These are phyloP conservation scores for Heliocidaris tuberculata DNA, from an alignment of 35 echinoderm and acorn worm species.

Conservation along the genomic window DNA sequence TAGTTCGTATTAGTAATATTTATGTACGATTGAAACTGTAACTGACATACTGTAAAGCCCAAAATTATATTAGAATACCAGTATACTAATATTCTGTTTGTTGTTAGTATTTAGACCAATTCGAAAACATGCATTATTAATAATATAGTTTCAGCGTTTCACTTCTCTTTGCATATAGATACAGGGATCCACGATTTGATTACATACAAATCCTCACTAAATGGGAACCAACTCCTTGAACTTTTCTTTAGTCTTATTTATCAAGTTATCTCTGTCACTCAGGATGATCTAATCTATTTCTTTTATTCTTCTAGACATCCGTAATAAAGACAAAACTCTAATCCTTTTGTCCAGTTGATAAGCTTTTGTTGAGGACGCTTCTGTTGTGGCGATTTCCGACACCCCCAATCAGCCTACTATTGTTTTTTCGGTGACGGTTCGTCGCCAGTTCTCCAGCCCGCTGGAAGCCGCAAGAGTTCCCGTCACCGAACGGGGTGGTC, in stretches of 20 bases:
- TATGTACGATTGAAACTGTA: too few relatives aligned
- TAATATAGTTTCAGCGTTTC: too few relatives aligned
- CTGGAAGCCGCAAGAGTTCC: slow-evolving; percentile 34
- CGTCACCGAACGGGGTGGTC: slow-evolving; percentile 4
- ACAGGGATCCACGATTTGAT: too few relatives aligned
- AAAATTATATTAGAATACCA: too few relatives aligned
- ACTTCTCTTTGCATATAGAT: too few relatives aligned
- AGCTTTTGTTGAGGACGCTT: neutral
- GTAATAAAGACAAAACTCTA: slow-evolving; percentile 28
- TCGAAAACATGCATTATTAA: too few relatives aligned
- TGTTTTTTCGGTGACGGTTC: slow-evolving; percentile 20
- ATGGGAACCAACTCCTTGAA: neutral
- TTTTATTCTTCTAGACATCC: neutral
- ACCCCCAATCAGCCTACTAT: slow-evolving; percentile 8
- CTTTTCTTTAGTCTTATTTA: neutral
- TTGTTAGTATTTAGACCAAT: too few relatives aligned
- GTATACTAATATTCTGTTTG: too few relatives aligned
- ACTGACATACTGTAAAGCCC: too few relatives aligned
- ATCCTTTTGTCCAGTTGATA: neutral
- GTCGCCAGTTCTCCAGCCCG: neutral
- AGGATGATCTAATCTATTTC: neutral
- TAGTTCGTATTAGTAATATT: too few relatives aligned
- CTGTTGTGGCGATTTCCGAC: neutral
- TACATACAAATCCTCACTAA: neutral
- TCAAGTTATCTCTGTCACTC: neutral